phyloP scores from a whole-genome alignment of 2,113 vertebrate genomes.

The Gymnorhina tibicen region DNA sequence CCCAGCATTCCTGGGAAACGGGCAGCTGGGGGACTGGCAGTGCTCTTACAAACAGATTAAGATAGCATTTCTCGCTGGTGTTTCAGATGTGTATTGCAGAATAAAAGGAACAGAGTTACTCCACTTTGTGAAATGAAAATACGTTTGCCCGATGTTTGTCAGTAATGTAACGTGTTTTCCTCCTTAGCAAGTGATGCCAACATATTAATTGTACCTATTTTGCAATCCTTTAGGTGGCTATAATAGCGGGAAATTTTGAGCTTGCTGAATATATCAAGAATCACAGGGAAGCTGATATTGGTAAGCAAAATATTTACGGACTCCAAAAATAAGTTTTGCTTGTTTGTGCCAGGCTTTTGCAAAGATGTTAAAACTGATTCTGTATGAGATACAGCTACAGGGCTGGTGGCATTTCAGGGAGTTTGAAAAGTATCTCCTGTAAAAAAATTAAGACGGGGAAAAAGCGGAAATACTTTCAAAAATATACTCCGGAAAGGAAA shows the following conservation, averaged over 20 bases:
- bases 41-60: background rate
- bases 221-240: slow-evolving; percentile 85
- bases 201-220: background rate
- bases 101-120: background rate
- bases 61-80: background rate
- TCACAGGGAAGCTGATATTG: slow-evolving; percentile 89
- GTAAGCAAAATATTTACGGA: slow-evolving; percentile 71
- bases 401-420: background rate
- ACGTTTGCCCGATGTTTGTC: background rate
- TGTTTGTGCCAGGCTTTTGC: background rate
- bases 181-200: background rate
- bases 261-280: slow-evolving; percentile 95
- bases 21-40: background rate
- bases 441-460: background rate
- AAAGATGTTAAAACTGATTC: background rate
- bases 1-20: background rate
- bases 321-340: background rate
- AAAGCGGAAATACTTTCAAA: background rate
- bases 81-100: background rate
- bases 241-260: slow-evolving; percentile 96
- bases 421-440: background rate
- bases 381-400: background rate
- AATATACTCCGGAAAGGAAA: background rate
- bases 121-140: background rate
- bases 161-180: background rate